Evolutionary conservation across 2,888 invertebrate species (phyloP), one percentile per base, ranked within the genome.

Genomic region (Rhimphoctona megacephalus): DNA sequence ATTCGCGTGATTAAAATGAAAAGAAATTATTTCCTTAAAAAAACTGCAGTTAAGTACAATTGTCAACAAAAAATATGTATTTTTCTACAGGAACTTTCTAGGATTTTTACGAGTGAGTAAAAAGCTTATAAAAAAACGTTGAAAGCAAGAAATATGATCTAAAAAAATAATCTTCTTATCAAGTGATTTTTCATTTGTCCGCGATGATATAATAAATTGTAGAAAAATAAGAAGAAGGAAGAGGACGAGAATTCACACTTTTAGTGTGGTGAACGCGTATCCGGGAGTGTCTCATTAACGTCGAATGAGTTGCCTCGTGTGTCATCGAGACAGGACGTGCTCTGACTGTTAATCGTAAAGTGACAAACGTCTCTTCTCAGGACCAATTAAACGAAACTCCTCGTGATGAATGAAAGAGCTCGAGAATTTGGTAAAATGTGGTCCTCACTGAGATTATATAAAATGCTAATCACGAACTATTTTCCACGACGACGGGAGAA

Each of bases 241-340:
- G 36, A 78, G 14, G 14, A 67, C 22, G n/a, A 52, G 49, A 66
- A 67, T 67, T 78, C 67, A 25, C 52, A 52, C n/a, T n/a, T 33
- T 25, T 30, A n/a, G 14, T n/a, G 49, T 78, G 49, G 67, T 6
- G 52, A 78, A 78, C 49, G 78, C 78, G 36, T 52, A 25, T 67
- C 49, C 36, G 61, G 52, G 67, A 66, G 66, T 66, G 52, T 78
- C 78, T 78, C 78, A 78, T 78, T 52, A 78, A 67, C 52, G 78
- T 78, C 67, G 52, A 78, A 78, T 22, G 78, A 74, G 74, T 57
- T 54, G 54, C 57, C 57, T 74, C 52, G 66, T 66, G 66, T 78
- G 78, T 78, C 66, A 78, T 52, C 78, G 66, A 52, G 78, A 52
- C 66, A 74, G 54, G 78, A 83, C 79, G 66, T 73, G 73, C 57